A percentile compares a stretch with the other conserved stretches of the same genome.
phyloP scores from a whole-genome alignment of 1,140 invertebrate species.

The Dreissena rostriformis region DNA sequence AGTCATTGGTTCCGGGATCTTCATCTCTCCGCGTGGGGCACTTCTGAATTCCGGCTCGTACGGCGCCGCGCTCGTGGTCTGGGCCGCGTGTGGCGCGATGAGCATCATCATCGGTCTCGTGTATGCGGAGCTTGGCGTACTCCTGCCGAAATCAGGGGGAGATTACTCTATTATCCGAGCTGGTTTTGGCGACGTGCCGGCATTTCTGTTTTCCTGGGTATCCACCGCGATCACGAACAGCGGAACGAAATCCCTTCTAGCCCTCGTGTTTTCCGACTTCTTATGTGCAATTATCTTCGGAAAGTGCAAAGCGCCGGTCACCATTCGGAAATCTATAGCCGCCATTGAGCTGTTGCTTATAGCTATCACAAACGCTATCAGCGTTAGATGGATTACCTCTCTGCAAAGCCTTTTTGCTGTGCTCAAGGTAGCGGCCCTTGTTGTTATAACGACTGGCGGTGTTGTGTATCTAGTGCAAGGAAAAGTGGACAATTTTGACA shows the following conservation, averaged over 20 bases:
- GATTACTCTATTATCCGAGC: conserved; percentile 58
- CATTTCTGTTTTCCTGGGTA: conserved; percentile 54
- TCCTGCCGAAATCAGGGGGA: conserved; percentile 49
- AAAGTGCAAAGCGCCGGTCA: conserved; percentile 7
- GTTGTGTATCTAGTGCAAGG: no score
- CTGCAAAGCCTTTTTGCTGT: no score
- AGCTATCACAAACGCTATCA: no score
- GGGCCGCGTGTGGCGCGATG: no score
- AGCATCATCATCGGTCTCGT: conserved; percentile 25
- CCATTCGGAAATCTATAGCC: conserved; percentile 3
- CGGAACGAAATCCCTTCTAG: conserved; percentile 83
- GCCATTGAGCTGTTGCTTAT: neutral
- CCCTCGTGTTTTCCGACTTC: conserved; percentile 36
- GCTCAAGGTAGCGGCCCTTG: no score
- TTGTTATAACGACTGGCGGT: no score
- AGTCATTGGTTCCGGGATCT: no score
- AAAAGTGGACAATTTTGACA: no score
- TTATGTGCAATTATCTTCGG: conserved; percentile 30
- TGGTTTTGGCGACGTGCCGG: conserved; percentile 44
- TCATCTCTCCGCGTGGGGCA: no score
- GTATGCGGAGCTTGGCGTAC: conserved; percentile 54
- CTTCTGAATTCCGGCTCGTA: no score
- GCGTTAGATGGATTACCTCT: no score
- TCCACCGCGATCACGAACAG: conserved; percentile 84
- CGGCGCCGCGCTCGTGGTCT: no score